A percentile compares a stretch with the other conserved stretches of the same genome.
phyloP scores from a whole-genome alignment of 2,888 invertebrate genomes.

The Halictus quadricinctus region DNA sequence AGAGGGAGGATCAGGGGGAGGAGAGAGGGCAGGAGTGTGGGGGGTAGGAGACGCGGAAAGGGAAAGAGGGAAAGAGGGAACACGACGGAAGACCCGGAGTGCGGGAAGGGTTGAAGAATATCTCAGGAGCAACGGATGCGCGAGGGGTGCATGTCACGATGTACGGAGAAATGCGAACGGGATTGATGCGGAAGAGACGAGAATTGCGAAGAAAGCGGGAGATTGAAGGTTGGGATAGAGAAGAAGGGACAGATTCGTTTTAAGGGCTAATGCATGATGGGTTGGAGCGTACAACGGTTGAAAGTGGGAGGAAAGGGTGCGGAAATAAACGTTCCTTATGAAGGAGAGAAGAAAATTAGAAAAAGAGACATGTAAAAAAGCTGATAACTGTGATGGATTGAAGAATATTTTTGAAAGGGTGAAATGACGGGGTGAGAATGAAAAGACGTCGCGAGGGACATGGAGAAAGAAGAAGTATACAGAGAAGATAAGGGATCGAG shows the following conservation, averaged over 20 bases:
- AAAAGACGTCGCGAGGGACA: too few species aligned
- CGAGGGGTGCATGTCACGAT: background rate
- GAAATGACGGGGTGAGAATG: background rate
- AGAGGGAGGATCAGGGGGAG: background rate
- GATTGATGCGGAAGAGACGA: background rate
- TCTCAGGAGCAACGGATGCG: background rate
- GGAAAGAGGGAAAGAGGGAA: background rate
- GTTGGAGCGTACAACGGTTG: background rate
- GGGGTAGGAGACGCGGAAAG: background rate
- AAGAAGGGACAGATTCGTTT: background rate
- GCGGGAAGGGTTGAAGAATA: background rate
- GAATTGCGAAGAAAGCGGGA: background rate
- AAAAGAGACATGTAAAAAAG: background rate
- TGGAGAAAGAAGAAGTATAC: too few species aligned
- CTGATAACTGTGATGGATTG: background rate
- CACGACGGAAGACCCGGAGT: background rate
- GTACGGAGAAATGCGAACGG: background rate
- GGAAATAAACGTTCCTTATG: too few species aligned
- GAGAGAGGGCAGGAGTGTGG: background rate
- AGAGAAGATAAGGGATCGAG: too few species aligned
- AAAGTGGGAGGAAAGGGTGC: background rate
- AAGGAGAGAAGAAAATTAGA: too few species aligned
- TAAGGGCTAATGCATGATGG: background rate
- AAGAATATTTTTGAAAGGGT: background rate
- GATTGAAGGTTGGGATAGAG: background rate